Evolutionary conservation across 2,888 invertebrate species (phyloP).

Genomic region (Ophion ventricosus): DNA sequence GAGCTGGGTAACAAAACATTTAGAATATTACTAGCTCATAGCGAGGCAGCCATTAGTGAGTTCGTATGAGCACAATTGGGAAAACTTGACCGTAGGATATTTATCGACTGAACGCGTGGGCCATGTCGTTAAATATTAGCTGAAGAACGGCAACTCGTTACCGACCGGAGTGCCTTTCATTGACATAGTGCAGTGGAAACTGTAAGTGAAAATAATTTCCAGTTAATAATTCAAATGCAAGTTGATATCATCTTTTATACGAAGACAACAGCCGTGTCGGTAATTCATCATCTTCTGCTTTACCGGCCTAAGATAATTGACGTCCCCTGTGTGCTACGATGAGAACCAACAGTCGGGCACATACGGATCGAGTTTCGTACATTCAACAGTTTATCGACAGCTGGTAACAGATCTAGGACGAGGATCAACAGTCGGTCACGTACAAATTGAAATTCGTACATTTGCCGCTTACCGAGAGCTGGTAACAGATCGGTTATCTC

Average conservation of each 20-base stretch:
- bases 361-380: not conserved
- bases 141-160: not conserved
- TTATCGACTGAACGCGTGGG: too few species aligned
- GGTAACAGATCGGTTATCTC: not conserved
- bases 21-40: too few species aligned
- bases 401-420: not conserved
- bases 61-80: too few species aligned
- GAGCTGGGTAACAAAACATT: too few species aligned
- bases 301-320: not conserved
- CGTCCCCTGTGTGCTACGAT: not conserved
- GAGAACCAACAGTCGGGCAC: not conserved
- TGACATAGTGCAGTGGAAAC: not conserved
- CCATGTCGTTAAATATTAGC: too few species aligned
- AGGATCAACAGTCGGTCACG: too few species aligned
- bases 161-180: not conserved
- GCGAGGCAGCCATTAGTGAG: too few species aligned
- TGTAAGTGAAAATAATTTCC: not conserved
- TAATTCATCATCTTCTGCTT: not conserved
- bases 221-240: not conserved
- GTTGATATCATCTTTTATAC: not conserved
- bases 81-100: too few species aligned
- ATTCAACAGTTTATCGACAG: not conserved
- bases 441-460: too few species aligned
- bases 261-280: not conserved
- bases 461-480: not conserved